Evolutionary conservation across 2,888 invertebrate genomes (phyloP).

Genomic region (Polietes domitor): DNA sequence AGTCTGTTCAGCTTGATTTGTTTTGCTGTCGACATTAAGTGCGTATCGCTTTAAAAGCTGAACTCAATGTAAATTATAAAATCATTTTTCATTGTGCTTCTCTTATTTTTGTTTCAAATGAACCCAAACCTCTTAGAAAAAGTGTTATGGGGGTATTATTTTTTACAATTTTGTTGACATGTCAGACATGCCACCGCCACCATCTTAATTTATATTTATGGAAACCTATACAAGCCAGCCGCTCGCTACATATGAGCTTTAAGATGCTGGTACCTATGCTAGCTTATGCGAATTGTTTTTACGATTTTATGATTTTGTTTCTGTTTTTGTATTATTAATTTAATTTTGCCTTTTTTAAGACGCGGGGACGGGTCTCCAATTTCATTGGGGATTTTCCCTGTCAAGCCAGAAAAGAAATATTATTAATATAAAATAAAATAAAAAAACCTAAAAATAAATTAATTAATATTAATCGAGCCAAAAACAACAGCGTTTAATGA

Average conservation of each 20-base stretch:
- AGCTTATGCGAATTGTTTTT: background rate
- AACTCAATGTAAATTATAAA: too few species aligned
- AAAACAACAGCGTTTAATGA: background rate
- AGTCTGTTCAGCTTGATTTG: too few species aligned
- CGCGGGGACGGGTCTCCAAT: background rate
- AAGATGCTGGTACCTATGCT: too few species aligned
- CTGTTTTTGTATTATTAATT: background rate
- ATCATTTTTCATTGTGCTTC: too few species aligned
- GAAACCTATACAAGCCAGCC: too few species aligned
- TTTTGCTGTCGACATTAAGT: too few species aligned
- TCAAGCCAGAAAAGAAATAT: background rate
- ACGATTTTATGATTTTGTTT: background rate
- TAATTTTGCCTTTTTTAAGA: background rate
- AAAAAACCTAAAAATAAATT: slow-evolving; percentile 25
- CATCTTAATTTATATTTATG: background rate
- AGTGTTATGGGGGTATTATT: background rate
- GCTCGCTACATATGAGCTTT: too few species aligned
- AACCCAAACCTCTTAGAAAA: too few species aligned
- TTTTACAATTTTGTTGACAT: background rate
- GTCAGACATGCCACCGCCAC: background rate
- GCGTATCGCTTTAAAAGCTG: too few species aligned
- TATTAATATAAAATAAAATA: background rate
- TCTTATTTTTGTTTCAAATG: too few species aligned
- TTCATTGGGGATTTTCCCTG: slow-evolving; percentile 23
- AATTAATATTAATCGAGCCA: slow-evolving; percentile 39